These are phyloP conservation scores for Tangara arthus DNA, from an alignment of 2,797 vertebrate species.

Conservation along the genomic window DNA sequence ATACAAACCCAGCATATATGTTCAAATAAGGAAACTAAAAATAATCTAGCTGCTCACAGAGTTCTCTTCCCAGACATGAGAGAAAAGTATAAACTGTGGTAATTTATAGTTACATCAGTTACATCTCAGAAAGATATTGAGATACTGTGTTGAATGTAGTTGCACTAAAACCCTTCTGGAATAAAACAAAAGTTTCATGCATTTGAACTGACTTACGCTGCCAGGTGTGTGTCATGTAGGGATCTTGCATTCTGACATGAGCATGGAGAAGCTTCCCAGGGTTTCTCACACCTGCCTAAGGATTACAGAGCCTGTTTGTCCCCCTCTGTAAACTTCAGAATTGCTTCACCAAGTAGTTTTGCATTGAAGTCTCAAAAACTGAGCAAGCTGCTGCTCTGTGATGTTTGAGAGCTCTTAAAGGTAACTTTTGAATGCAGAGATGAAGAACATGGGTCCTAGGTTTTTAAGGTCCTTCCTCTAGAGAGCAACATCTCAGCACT, in stretches of 20 bases:
- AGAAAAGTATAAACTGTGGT: neutral
- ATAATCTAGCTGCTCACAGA: neutral
- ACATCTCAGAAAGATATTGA: neutral
- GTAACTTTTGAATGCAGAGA: neutral
- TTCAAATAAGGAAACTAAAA: constrained; percentile 20
- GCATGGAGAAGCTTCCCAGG: neutral
- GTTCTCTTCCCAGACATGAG: neutral
- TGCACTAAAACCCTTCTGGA: neutral
- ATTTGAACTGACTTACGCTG: neutral
- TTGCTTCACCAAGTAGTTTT: neutral
- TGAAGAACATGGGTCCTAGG: neutral
- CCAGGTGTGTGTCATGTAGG: neutral
- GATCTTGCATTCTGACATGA: neutral
- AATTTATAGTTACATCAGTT: neutral
- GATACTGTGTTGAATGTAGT: neutral
- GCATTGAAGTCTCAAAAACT: neutral
- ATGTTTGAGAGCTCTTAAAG: neutral
- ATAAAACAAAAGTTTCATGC: neutral
- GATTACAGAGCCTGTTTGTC: neutral
- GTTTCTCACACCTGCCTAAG: neutral
- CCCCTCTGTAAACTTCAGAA: neutral
- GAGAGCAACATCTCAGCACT: neutral
- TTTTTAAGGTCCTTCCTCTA: neutral
- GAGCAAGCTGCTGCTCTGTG: neutral
- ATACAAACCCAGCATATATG: neutral